These are phyloP conservation scores for Pissodes strobi DNA, from an alignment of 1,140 invertebrate species.

Conservation along the genomic window DNA sequence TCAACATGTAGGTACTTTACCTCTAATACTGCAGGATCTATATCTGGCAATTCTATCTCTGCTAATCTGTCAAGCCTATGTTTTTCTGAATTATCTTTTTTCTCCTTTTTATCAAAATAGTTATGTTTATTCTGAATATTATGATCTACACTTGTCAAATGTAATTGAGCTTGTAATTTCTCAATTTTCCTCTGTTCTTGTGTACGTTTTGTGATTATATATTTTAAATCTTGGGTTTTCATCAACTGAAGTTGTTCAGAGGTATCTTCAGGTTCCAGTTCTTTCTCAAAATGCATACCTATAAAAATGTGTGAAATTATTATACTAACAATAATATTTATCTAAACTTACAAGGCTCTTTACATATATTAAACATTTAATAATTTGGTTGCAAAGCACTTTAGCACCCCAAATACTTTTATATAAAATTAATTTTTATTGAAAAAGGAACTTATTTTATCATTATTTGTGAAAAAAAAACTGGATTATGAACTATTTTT, in stretches of 20 bases:
- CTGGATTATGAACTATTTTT: too few relatives aligned
- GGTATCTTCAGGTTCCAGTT: constrained; percentile 73
- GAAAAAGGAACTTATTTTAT: too few relatives aligned
- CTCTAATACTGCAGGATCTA: constrained; percentile 61
- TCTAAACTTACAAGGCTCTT: too few relatives aligned
- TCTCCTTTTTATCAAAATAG: constrained; percentile 76
- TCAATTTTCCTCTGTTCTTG: constrained; percentile 89
- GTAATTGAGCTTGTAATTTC: constrained; percentile 78
- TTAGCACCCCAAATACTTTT: too few relatives aligned
- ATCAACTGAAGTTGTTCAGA: constrained; percentile 84
- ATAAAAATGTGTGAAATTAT: too few relatives aligned
- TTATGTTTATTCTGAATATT: constrained; percentile 74
- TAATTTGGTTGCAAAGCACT: too few relatives aligned
- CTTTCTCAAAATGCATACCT: constrained; percentile 67
- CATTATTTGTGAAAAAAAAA: too few relatives aligned
- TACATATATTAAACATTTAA: too few relatives aligned
- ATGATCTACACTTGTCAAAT: constrained; percentile 77
- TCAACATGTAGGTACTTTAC: too few relatives aligned
- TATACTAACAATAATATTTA: too few relatives aligned
- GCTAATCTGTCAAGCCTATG: constrained; percentile 64
- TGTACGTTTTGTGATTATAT: constrained; percentile 71
- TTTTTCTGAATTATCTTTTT: constrained; percentile 48
- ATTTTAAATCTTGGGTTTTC: constrained; percentile 89
- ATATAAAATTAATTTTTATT: too few relatives aligned
- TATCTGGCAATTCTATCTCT: constrained; percentile 61